Evolutionary conservation across 1,140 invertebrate species (phyloP).

Genomic region (Battus philenor): DNA sequence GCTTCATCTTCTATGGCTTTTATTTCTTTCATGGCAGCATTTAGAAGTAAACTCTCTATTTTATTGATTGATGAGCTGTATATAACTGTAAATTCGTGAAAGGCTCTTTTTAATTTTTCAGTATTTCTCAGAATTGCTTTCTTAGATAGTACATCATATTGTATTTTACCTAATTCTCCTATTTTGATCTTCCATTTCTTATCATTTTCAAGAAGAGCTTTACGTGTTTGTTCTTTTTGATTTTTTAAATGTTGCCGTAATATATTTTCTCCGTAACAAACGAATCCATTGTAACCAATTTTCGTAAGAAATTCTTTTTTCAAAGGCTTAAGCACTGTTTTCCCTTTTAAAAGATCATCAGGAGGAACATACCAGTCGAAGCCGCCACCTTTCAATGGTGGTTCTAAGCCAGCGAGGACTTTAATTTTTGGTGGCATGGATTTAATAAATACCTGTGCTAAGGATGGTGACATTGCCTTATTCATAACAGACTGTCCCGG

Average conservation of each 20-base stretch:
- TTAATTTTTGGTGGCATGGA: slow-evolving; percentile 53
- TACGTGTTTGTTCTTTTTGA: slow-evolving; percentile 37
- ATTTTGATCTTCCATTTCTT: slow-evolving; percentile 40
- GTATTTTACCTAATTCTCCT: slow-evolving; percentile 22
- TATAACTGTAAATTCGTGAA: slow-evolving; percentile 42
- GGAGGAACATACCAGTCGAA: slow-evolving; percentile 55
- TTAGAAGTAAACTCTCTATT: slow-evolving; percentile 41
- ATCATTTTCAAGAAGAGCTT: slow-evolving; percentile 38
- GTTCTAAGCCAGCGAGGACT: slow-evolving; percentile 51
- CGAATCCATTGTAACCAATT: slow-evolving; percentile 43
- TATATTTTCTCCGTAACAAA: slow-evolving; percentile 33
- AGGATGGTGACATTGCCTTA: slow-evolving; percentile 42
- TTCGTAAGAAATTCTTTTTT: slow-evolving; percentile 40
- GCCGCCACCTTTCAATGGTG: slow-evolving; percentile 53
- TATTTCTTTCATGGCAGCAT: slow-evolving; percentile 41
- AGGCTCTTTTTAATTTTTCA: slow-evolving; percentile 40
- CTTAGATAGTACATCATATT: slow-evolving; percentile 31
- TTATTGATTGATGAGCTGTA: slow-evolving; percentile 44
- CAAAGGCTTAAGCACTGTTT: slow-evolving; percentile 43
- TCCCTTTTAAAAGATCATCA: slow-evolving; percentile 38
- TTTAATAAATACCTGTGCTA: slow-evolving; percentile 60
- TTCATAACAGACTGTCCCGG: slow-evolving; percentile 59
- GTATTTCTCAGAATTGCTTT: slow-evolving; percentile 39
- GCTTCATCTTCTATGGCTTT: slow-evolving; percentile 33
- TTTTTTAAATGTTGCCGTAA: slow-evolving; percentile 31